These are phyloP conservation scores for Zaprionus capensis DNA, from an alignment of 1,140 invertebrate species.

Conservation along the genomic window DNA sequence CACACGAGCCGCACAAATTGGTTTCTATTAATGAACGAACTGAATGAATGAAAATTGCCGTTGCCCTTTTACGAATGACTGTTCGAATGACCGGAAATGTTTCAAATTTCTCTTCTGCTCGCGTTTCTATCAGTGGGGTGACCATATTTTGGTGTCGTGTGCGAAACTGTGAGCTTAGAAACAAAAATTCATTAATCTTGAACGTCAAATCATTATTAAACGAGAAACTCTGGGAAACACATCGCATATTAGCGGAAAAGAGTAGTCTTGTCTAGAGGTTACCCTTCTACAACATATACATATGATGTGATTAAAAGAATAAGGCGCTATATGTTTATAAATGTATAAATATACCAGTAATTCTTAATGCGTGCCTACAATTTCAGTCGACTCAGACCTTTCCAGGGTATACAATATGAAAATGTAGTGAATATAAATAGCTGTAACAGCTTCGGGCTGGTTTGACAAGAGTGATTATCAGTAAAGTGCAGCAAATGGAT, in stretches of 20 bases:
- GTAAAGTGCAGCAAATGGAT: constrained; percentile 51
- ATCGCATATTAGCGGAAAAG: not conserved
- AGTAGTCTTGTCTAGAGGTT: not conserved
- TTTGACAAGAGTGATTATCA: constrained; percentile 39
- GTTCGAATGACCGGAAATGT: constrained; percentile 59
- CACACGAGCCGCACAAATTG: constrained; percentile 52
- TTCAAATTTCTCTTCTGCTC: constrained; percentile 66
- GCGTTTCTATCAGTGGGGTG: not conserved
- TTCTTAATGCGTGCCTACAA: not conserved
- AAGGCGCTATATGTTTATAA: not conserved
- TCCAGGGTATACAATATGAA: constrained; percentile 13
- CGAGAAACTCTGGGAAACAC: constrained; percentile 49
- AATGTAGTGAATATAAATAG: constrained; percentile 26
- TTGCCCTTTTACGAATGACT: constrained; percentile 24
- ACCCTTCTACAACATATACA: not conserved
- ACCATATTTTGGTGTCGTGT: constrained; percentile 43
- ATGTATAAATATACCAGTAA: not conserved
- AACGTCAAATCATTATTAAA: constrained; percentile 45
- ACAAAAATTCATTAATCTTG: constrained; percentile 73
- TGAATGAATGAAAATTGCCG: constrained; percentile 55
- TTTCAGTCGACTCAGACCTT: not conserved
- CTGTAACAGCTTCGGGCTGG: constrained; percentile 23
- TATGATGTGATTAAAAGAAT: not conserved
- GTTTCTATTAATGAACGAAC: constrained; percentile 70
- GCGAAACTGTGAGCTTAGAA: constrained; percentile 59